phyloP scores from a whole-genome alignment of 2,888 invertebrate species.

The Plagodis dolabraria region DNA sequence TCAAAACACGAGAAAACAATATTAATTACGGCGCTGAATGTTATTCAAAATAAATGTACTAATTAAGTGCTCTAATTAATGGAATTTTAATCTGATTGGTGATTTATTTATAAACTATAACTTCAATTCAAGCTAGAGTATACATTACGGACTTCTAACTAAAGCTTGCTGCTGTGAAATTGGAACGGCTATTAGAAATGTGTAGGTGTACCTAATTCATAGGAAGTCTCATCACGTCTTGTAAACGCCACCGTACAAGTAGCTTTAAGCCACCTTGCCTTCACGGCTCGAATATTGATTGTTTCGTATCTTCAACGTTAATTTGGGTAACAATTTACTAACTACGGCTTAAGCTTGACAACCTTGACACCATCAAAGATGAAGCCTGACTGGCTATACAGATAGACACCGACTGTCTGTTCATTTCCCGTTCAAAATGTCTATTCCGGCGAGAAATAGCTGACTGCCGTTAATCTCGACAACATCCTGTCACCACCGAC shows the following conservation, averaged over 20 bases:
- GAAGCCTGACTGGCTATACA: constrained; percentile 25
- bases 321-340: constrained; percentile 22
- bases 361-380: constrained; percentile 22
- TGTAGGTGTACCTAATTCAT: constrained; percentile 1
- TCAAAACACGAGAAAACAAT: too few relatives aligned
- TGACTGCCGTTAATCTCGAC: constrained; percentile 39
- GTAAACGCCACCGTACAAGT: constrained; percentile 11
- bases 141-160: not conserved
- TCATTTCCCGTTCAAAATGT: constrained; percentile 45
- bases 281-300: constrained; percentile 21
- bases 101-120: too few relatives aligned
- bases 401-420: constrained; percentile 30
- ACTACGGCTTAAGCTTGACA: constrained; percentile 14
- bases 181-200: not conserved
- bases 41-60: too few relatives aligned
- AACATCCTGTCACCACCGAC: constrained; percentile 31
- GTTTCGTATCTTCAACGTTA: constrained; percentile 14
- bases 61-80: too few relatives aligned
- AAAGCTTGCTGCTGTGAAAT: not conserved
- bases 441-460: constrained; percentile 28
- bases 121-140: too few relatives aligned
- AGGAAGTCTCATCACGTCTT: constrained; percentile 23
- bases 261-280: constrained; percentile 3
- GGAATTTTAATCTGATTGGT: too few relatives aligned
- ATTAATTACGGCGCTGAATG: too few relatives aligned